Base-by-base conservation (phyloP, 1,140 invertebrate species). In the Neotoxoptera formosana region DNA sequence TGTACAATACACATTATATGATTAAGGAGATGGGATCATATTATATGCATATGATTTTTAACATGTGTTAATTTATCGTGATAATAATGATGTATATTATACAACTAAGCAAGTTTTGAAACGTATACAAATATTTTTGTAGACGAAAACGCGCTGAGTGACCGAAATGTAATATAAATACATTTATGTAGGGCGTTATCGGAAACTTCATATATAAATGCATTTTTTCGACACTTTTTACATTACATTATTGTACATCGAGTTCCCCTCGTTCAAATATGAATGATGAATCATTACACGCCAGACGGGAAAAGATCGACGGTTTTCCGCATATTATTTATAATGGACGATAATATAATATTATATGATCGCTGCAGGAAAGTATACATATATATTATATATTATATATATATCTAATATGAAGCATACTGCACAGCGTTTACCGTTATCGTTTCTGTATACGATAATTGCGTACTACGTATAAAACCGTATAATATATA, bases 401-500 rank as follows among this genome's bases (percentile, higher is more conserved):
- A 76, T 76, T n/a, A n/a, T n/a, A 56, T 56, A 25, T 76, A 76
- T 76, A 76, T 81, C 21, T 20, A 83, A 45, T 41, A 41, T 23
- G 36, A 41, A 23, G 81, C 7, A 51, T 81, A 81, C 7, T 48
- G 86, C 47, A 34, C 47, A 6, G 47, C 47, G 86, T 51, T 88
- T 88, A 51, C 86, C 86, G 86, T 88, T 88, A 88, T 51, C 48
- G 86, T 88, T 88, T 88, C 17, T 88, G 30, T 34, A 51, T n/a
- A n/a, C 45, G 7, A 88, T 88, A 88, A 88, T 88, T 48, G 34
- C 34, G 47, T 88, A 88, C 47, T 7, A 81, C 34, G 34, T 36
- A 7, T 67, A n/a, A 14, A 67, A n/a, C 3, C 17, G 30, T n/a
- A 7, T 67, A 67, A 47, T 47, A 47, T 6, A 47, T 34, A 81